Base-by-base conservation (phyloP, 2,113 vertebrate genomes). In the Pyxicephalus adspersus region DNA sequence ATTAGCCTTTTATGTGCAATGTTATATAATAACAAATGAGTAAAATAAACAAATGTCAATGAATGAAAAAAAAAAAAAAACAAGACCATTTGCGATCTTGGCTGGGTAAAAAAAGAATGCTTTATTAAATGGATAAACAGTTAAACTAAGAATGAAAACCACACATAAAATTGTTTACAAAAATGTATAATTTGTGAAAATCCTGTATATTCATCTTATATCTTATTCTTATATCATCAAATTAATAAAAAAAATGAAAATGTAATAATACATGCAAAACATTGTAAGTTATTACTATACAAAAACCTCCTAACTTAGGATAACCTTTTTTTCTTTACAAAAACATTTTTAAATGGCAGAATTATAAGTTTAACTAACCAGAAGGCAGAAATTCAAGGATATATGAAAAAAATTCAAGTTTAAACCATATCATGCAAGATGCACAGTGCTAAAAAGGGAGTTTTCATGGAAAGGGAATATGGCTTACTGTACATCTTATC, bases 81-180 rank as follows among this genome's bases (percentile, higher is more conserved):
- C 31, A 64, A 63, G 58, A 38, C 73, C 20, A 38, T 38, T 38
- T 7, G 20, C n/a, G 26, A 50, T 76, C 23, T n/a, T 66, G 76
- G 67, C 64, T 54, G 64, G 45, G 54, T 34, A 79, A 45, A 68
- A 78, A 66, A 68, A 68, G 31, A 34, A 26, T 34, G 31, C 58
- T 79, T 79, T 79, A 79, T 79, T 79, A 67, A 68, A 68, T 79
- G 58, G 20, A 76, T 52, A 78, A 77, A 78, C 38, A 65, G 28
- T 74, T 38, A 58, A 77, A 70, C 64, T 55, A 67, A 78, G 55
- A 78, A 66, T 29, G n/a, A 66, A 55, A 60, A 79, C 28, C 29
- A 67, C 31, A 29, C 29, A 22, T 77, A 67, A 74, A 74, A 74
- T 74, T 38, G 23, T 55, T 58, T 38, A 74, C 11, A 61, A 73